Evolutionary conservation across 2,888 invertebrate genomes (phyloP).

Genomic region (Folsomia manolachei): DNA sequence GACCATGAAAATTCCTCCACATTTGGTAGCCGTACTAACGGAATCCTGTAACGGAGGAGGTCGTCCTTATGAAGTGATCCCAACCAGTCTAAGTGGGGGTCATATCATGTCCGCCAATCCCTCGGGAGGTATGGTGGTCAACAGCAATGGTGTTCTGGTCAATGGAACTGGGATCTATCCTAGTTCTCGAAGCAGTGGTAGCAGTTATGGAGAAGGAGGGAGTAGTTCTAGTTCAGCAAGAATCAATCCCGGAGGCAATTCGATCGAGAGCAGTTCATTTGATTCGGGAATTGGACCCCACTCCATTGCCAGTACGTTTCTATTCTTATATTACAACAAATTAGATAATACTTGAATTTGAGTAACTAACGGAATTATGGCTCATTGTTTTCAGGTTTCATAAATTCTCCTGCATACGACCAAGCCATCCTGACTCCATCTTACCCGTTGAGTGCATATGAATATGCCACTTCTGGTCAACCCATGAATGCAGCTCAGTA

Average conservation of each 20-base stretch:
- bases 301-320: constrained; percentile 48
- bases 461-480: constrained; percentile 38
- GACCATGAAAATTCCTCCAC: constrained; percentile 51
- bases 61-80: constrained; percentile 49
- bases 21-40: constrained; percentile 49
- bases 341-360: too few relatives aligned
- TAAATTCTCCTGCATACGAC: constrained; percentile 50
- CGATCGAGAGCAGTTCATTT: constrained; percentile 49
- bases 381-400: constrained; percentile 39
- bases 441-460: constrained; percentile 48
- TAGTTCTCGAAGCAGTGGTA: constrained; percentile 50
- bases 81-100: constrained; percentile 35
- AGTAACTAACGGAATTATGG: constrained; percentile 3
- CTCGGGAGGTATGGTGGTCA: constrained; percentile 22
- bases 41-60: constrained; percentile 48
- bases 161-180: constrained; percentile 48
- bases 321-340: constrained; percentile 2
- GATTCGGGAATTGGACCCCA: constrained; percentile 51
- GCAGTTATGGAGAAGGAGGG: constrained; percentile 49
- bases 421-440: constrained; percentile 46
- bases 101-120: constrained; percentile 28
- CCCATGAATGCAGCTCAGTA: constrained; percentile 44
- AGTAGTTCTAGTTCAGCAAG: constrained; percentile 45
- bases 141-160: constrained; percentile 33
- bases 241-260: constrained; percentile 47